Evolutionary conservation across 2,888 invertebrate species (phyloP).

Genomic region (Idaea straminata): DNA sequence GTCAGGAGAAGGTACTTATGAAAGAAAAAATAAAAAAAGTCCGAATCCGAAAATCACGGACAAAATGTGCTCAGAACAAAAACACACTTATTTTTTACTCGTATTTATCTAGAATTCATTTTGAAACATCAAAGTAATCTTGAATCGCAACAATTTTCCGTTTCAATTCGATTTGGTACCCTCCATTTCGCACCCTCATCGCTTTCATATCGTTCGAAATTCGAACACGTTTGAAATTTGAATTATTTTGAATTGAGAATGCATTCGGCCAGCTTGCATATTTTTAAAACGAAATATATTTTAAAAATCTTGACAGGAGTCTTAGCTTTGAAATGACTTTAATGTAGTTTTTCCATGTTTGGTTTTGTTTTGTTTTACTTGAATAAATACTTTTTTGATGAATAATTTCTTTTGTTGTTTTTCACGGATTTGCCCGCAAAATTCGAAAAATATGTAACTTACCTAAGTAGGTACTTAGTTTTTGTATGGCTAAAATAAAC

Average conservation of each 20-base stretch:
- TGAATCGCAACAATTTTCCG: slow-evolving; percentile 50
- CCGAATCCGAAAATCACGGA: neutral
- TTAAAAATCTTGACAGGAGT: no score
- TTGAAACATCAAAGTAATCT: slow-evolving; percentile 41
- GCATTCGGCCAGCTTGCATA: slow-evolving; percentile 22
- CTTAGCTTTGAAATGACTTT: no score
- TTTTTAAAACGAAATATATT: neutral
- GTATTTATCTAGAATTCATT: slow-evolving; percentile 24
- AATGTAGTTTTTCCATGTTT: no score
- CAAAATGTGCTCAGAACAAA: neutral
- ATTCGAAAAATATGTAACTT: no score
- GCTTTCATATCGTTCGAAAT: slow-evolving; percentile 39
- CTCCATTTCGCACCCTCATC: slow-evolving; percentile 36
- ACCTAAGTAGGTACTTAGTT: no score
- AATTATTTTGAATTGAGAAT: slow-evolving; percentile 35
- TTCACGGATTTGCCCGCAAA: no score
- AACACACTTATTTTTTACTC: slow-evolving; percentile 8
- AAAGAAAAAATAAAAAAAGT: no score
- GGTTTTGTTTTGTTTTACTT: no score
- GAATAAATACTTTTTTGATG: no score
- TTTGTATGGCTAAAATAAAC: no score
- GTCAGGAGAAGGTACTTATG: no score
- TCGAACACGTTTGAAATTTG: slow-evolving; percentile 48
- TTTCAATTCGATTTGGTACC: slow-evolving; percentile 50
- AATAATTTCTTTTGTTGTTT: no score